Evolutionary conservation across 2,113 vertebrate species (phyloP), one percentile per base, ranked within the genome.

Genomic region (Aptenodytes patagonicus): DNA sequence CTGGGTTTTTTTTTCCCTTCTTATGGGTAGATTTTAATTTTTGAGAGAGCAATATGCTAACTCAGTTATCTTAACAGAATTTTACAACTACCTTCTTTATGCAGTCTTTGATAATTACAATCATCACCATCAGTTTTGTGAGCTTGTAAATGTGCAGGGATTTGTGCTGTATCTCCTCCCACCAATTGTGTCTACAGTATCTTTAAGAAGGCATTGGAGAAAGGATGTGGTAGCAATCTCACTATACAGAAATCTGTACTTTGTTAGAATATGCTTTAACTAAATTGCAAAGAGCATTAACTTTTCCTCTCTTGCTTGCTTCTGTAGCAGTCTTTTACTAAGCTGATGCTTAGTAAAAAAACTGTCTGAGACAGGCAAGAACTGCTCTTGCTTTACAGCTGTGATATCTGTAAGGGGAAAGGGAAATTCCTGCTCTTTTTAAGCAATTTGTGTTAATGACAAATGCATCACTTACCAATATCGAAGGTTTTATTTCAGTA

Each of bases 1-100:
- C 13, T 70, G 13, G n/a, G n/a, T n/a, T 0, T 0, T 40, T 55
- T 36, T 80, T 58, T 18, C 19, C 4, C 15, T 19, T 38, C 20
- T 49, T 44, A 51, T 38, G 42, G 17, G 16, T 10, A 78, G 46
- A 36, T 44, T 73, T 77, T 83, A 1, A 46, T 51, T 88, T 94
- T 76, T 88, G 36, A 77, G 21, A 69, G 34, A 80, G 15, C 9
- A 62, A 24, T 66, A 18, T 60, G 44, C 34, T 60, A 79, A 42
- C 15, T 78, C 58, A 73, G 21, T 77, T 58, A 29, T 62, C 47
- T 51, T 66, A 87, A 32, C 2, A 6, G 57, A 72, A 87, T 91
- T 69, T 93, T 89, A 8, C 57, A 65, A 47, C 38, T 83, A 21
- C 34, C 49, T 87, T 36, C 31, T 93, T 85, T 61, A 44, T 42